phyloP scores from a whole-genome alignment of 2,888 invertebrate species.

The Trachelus troglodyta region DNA sequence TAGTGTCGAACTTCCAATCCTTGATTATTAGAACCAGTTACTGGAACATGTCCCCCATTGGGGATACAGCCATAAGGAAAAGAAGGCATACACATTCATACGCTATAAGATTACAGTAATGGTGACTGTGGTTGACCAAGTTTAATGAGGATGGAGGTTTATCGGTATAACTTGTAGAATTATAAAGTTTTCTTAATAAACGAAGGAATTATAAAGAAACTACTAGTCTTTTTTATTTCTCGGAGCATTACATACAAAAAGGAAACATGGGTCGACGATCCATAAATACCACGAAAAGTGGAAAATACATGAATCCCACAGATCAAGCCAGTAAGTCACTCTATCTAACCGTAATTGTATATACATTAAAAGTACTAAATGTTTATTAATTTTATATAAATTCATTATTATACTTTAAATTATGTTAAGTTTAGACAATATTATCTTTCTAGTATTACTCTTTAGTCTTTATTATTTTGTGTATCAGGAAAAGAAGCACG shows the following conservation, averaged over 20 bases:
- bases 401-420: slow-evolving; percentile 16
- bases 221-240: too few species aligned
- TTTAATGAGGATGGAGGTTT: too few species aligned
- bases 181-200: too few species aligned
- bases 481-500: slow-evolving; percentile 92
- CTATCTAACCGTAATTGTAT: slow-evolving; percentile 13
- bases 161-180: too few species aligned
- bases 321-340: slow-evolving; percentile 94
- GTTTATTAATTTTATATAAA: slow-evolving; percentile 18
- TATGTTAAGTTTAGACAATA: not conserved
- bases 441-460: not conserved
- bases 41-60: too few species aligned
- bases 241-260: not conserved
- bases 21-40: too few species aligned
- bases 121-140: too few species aligned
- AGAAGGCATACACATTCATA: too few species aligned
- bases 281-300: slow-evolving; percentile 99
- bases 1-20: too few species aligned
- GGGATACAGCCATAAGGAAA: too few species aligned
- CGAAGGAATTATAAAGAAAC: too few species aligned
- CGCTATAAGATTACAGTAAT: too few species aligned
- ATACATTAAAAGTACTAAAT: slow-evolving; percentile 21
- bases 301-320: slow-evolving; percentile 99
- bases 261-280: slow-evolving; percentile 92
- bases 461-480: slow-evolving; percentile 11